Base-by-base conservation (phyloP, 2,888 invertebrate genomes). In the Schizaphis graminum region DNA sequence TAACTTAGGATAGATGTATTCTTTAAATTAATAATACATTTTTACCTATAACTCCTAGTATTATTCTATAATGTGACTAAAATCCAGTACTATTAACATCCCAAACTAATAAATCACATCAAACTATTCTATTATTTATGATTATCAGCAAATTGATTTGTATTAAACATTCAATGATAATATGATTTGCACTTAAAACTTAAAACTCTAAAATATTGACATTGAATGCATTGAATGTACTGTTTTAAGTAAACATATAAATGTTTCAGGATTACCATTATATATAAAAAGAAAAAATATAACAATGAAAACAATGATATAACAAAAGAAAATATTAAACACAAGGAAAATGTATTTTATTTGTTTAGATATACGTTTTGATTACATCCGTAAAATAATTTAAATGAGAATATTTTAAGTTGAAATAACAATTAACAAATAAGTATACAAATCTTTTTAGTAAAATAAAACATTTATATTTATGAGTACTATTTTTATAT, bases 251-350 rank as follows among this genome's bases (percentile, higher is more conserved):
- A 4, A 16, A 5, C 35, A 90, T 3, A n/a, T 47, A 77, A 67
- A 89, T 61, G 28, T 28, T 90, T 10, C 10, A 47, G 47, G 16
- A 53, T 53, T 16, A 0, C 21, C 0, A 53, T 84, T 84, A 2
- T 28, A 7, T 35, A 41, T 49, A 10, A 91, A 84, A 84, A 53
- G 24, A 53, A 91, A 91, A 84, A 84, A 41, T 13, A 53, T 41
- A 4, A 84, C 91, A 84, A 53, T 49, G 24, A 77, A 77, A 91
- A 91, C 49, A 91, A 77, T 41, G 53, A 84, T 84, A 10, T 28
- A 84, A 91, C 35, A 91, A 91, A 84, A 53, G 53, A 28, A 53
- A 84, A 28, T 91, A 77, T 77, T 91, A 35, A 49, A 91, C n/a
- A 77, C 77, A 35, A 77, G 47, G 67, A 90, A 90, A 16, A 28